Conservation (phyloP, 2,113 vertebrate species). For the Nymphicus hollandicus region DNA sequence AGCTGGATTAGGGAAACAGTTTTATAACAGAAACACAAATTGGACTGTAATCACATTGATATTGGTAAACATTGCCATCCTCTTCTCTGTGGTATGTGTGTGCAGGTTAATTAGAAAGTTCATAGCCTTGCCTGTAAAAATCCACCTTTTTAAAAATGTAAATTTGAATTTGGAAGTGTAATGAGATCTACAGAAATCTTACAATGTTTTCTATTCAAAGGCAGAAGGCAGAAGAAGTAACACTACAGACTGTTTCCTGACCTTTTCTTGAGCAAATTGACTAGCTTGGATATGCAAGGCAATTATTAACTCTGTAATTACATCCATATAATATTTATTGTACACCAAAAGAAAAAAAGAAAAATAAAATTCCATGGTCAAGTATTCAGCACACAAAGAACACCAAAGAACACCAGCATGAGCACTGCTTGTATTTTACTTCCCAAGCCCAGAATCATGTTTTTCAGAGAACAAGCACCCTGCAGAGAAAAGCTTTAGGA, state of each 20-base stretch:
- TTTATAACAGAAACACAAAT: background rate
- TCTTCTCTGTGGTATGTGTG: background rate
- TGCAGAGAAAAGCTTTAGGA: background rate
- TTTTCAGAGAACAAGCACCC: background rate
- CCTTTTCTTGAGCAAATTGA: slow-evolving; percentile 33
- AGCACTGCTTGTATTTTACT: background rate
- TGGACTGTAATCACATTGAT: background rate
- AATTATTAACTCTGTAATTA: slow-evolving; percentile 41
- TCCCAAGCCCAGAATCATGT: background rate
- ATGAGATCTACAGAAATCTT: slow-evolving; percentile 1
- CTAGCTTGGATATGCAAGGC: slow-evolving; percentile 14
- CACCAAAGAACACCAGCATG: background rate
- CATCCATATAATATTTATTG: slow-evolving; percentile 22
- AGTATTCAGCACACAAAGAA: background rate
- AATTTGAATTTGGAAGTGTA: slow-evolving; percentile 16
- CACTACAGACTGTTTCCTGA: background rate
- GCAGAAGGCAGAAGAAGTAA: background rate
- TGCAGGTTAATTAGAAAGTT: slow-evolving; percentile 30
- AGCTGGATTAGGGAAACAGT: background rate
- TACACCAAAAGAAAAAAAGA: background rate
- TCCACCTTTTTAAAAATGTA: background rate
- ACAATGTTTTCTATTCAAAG: background rate
- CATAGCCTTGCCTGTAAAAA: background rate
- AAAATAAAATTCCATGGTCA: background rate
- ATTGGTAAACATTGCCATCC: background rate